Evolutionary conservation across 2,888 invertebrate genomes (phyloP).

Genomic region (Thymelicus acteon): DNA sequence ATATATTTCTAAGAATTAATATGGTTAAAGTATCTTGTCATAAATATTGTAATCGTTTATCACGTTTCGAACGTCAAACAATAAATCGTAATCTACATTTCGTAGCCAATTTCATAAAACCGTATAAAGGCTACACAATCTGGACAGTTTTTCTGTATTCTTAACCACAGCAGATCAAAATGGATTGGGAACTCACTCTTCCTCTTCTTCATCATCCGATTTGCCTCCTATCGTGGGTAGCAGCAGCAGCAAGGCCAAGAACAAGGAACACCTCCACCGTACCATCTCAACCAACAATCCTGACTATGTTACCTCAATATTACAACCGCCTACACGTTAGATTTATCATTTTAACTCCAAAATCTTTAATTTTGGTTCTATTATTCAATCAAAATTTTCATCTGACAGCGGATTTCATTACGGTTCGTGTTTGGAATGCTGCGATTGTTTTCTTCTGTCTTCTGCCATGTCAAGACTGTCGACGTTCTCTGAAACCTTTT

Average conservation of each 20-base stretch:
- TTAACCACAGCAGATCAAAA: neutral
- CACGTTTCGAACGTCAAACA: too few species aligned
- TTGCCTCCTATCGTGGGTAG: conserved; percentile 60
- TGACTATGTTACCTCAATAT: conserved; percentile 42
- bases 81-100: too few species aligned
- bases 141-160: too few species aligned
- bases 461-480: conserved; percentile 35
- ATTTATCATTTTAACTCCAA: conserved; percentile 75
- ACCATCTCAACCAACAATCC: conserved; percentile 60
- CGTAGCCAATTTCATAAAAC: too few species aligned
- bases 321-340: conserved; percentile 56
- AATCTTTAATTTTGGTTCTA: conserved; percentile 47
- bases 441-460: conserved; percentile 61
- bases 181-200: conserved; percentile 56
- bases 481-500: conserved; percentile 5
- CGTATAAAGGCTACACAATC: too few species aligned
- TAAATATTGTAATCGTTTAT: too few species aligned
- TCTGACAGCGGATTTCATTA: conserved; percentile 62
- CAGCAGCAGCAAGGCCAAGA: conserved; percentile 67
- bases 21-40: too few species aligned
- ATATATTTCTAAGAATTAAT: too few species aligned
- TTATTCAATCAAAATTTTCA: conserved; percentile 56
- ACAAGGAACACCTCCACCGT: conserved; percentile 67
- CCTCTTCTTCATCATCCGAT: conserved; percentile 57
- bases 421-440: conserved; percentile 69